phyloP scores from a whole-genome alignment of 2,113 vertebrate species.

The Calonectris borealis region DNA sequence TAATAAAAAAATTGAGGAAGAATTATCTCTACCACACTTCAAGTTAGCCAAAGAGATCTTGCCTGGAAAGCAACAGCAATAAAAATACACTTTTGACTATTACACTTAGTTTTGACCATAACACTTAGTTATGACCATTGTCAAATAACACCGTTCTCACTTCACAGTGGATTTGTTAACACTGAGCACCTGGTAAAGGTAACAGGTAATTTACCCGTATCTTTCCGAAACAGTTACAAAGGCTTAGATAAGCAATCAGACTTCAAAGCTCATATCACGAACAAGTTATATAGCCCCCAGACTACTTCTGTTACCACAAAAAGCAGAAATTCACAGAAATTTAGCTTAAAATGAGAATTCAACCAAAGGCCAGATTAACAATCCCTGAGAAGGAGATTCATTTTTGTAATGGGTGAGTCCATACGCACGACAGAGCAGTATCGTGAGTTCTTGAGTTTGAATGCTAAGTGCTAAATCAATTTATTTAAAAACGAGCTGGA shows the following conservation, averaged over 20 bases:
- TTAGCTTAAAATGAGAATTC: not conserved
- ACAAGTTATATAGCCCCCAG: not conserved
- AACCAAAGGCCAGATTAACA: not conserved
- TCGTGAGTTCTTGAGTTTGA: not conserved
- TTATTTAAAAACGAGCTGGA: conserved; percentile 6
- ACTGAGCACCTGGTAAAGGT: not conserved
- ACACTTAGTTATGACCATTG: not conserved
- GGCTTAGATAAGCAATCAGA: not conserved
- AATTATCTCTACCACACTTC: not conserved
- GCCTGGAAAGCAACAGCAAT: not conserved
- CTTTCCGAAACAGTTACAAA: not conserved
- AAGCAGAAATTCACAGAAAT: not conserved
- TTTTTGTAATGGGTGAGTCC: not conserved
- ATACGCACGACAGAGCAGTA: not conserved
- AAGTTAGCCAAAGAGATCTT: not conserved
- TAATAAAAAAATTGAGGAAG: not conserved
- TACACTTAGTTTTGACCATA: not conserved
- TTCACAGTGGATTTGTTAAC: not conserved
- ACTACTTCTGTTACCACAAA: not conserved
- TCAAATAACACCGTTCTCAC: not conserved
- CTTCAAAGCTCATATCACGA: not conserved
- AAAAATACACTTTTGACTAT: not conserved
- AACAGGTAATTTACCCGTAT: not conserved
- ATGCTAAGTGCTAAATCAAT: conserved; percentile 11
- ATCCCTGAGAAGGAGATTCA: not conserved